These are phyloP conservation scores for Eilema griseolum DNA, from an alignment of 2,888 invertebrate genomes.

Conservation along the genomic window DNA sequence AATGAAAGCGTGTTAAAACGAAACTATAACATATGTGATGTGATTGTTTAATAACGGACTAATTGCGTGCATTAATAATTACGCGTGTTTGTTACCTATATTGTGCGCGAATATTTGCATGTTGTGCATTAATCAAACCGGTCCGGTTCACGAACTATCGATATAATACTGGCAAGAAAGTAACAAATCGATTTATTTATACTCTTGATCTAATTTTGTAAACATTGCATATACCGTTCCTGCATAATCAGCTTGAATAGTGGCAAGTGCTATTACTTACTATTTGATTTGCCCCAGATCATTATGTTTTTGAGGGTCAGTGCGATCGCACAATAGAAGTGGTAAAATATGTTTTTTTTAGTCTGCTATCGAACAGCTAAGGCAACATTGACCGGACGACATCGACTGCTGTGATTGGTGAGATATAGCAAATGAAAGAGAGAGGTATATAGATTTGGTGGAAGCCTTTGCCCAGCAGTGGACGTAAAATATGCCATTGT, in stretches of 20 bases:
- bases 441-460: too few species aligned
- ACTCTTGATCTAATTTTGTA: slow-evolving; percentile 16
- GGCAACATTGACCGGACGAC: too few species aligned
- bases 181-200: slow-evolving; percentile 4
- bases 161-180: slow-evolving; percentile 25
- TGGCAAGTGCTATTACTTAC: neutral
- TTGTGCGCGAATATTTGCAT: slow-evolving; percentile 17
- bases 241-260: neutral
- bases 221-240: slow-evolving; percentile 15
- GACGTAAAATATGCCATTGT: too few species aligned
- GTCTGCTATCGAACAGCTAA: too few species aligned
- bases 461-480: too few species aligned
- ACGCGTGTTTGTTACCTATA: neutral
- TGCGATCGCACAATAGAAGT: neutral
- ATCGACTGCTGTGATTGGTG: too few species aligned
- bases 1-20: neutral
- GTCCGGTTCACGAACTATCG: slow-evolving; percentile 34
- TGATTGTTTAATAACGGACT: neutral
- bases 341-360: too few species aligned
- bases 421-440: too few species aligned
- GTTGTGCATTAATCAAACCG: slow-evolving; percentile 36
- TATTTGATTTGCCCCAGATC: neutral
- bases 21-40: neutral
- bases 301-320: neutral
- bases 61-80: neutral